phyloP scores from a whole-genome alignment of 2,113 vertebrate species.

The Zosterops borbonicus region DNA sequence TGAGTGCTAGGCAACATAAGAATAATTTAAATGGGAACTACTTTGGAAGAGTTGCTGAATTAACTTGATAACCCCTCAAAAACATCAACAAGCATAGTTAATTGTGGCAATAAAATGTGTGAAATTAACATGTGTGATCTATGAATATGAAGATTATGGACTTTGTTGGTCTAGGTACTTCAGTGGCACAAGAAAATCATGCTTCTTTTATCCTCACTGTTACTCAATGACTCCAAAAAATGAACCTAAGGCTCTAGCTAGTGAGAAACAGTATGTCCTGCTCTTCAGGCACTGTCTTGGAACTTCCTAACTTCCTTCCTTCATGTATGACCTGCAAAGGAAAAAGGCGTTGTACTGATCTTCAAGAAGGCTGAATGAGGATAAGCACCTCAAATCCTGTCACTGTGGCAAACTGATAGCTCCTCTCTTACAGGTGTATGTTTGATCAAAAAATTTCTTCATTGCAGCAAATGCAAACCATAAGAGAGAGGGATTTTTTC shows the following conservation, averaged over 20 bases:
- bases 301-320: background rate
- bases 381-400: background rate
- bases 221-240: background rate
- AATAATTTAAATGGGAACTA: background rate
- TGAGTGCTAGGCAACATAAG: background rate
- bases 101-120: background rate
- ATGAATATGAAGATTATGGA: background rate
- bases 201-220: background rate
- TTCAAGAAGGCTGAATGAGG: background rate
- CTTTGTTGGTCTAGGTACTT: background rate
- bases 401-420: background rate
- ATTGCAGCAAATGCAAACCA: background rate
- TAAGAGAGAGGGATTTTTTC: background rate
- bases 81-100: background rate
- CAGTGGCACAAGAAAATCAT: background rate
- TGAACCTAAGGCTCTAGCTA: background rate
- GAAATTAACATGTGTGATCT: background rate
- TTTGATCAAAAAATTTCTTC: background rate
- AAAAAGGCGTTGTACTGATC: background rate
- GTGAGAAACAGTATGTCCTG: background rate
- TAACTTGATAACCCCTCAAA: background rate
- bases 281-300: background rate
- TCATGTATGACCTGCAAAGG: background rate
- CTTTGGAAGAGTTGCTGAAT: background rate
- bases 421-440: background rate